Conservation (phyloP, 1,140 invertebrate species). For the Eurosta solidaginis region DNA sequence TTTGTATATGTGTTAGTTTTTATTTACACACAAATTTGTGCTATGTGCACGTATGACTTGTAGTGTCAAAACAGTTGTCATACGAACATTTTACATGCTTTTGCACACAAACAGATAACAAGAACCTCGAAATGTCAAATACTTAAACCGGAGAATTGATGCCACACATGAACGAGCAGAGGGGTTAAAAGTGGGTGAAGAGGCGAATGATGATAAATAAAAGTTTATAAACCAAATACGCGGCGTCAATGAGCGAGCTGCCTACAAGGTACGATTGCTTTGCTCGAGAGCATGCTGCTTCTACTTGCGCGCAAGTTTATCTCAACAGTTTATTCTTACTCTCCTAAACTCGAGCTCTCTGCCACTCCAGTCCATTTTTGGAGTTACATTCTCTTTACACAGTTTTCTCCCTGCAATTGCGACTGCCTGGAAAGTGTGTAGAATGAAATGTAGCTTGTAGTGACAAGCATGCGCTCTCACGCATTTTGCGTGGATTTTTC, state of each 20-base stretch:
- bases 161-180: too few species aligned
- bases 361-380: too few species aligned
- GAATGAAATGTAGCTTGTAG: background rate
- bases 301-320: too few species aligned
- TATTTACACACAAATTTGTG: background rate
- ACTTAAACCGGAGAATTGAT: background rate
- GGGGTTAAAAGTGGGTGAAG: too few species aligned
- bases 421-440: background rate
- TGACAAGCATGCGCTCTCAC: slow-evolving; percentile 4
- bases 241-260: too few species aligned
- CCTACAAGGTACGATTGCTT: too few species aligned
- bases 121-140: background rate
- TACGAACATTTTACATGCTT: background rate
- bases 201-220: too few species aligned
- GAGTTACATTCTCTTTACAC: background rate
- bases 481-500: background rate
- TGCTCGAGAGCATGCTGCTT: too few species aligned
- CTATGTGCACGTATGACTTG: background rate
- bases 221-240: too few species aligned
- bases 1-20: background rate
- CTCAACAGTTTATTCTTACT: too few species aligned
- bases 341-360: too few species aligned
- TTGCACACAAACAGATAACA: background rate
- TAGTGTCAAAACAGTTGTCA: slow-evolving; percentile 25
- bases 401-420: background rate